These are phyloP conservation scores for Arrhopalites spinosus DNA, from an alignment of 2,888 invertebrate species.

Conservation along the genomic window DNA sequence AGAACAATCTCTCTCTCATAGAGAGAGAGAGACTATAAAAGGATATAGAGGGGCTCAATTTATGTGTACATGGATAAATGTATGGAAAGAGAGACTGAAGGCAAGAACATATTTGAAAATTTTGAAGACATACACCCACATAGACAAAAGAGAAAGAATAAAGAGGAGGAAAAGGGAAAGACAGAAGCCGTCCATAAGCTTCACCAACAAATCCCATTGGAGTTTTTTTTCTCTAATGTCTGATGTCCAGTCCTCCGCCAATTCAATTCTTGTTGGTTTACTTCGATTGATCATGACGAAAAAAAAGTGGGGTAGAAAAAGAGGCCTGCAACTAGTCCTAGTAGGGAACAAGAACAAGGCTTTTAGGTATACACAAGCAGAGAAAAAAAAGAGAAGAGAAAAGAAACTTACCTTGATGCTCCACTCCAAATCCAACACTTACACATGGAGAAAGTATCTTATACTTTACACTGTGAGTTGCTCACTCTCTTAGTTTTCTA, in stretches of 20 bases:
- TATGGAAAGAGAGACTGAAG: background rate
- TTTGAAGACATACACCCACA: background rate
- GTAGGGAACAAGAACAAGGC: background rate
- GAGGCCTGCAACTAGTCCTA: background rate
- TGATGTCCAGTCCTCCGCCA: slow-evolving; percentile 15
- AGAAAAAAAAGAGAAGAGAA: background rate
- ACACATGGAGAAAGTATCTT: too few species aligned
- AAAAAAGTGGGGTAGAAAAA: background rate
- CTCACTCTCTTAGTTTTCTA: background rate
- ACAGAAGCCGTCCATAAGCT: background rate
- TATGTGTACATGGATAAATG: background rate
- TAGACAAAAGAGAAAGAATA: background rate
- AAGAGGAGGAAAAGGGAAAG: background rate
- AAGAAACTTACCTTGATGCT: background rate
- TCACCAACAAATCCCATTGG: slow-evolving; percentile 24
- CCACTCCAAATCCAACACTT: background rate
- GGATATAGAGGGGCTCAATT: background rate
- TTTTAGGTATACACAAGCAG: background rate
- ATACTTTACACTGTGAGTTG: too few species aligned
- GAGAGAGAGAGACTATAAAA: background rate
- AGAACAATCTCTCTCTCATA: background rate
- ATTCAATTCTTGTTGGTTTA: slow-evolving; percentile 7
- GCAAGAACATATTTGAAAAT: background rate
- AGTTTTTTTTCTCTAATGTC: background rate
- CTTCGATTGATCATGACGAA: slow-evolving; percentile 6